Base-by-base conservation (phyloP, 2,888 invertebrate genomes). In the Sinelater perroti region DNA sequence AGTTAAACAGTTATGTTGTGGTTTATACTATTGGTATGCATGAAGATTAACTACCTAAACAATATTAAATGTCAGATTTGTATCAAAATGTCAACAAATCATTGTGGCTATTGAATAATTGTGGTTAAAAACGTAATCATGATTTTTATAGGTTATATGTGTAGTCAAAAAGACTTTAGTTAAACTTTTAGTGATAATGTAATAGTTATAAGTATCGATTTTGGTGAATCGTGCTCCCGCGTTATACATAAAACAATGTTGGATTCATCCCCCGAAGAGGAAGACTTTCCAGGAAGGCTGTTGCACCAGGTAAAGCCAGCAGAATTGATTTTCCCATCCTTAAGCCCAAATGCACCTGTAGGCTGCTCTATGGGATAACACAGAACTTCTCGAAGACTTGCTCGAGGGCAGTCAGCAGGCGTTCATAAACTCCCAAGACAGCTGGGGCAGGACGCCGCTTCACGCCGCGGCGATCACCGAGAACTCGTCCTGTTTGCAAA, bases 361-460 rank as follows among this genome's bases (percentile, higher is more conserved):
- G 87, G 92, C 93, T 8, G 92, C 93, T 0, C 76, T 93, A 10
- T 94, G 94, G 93, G 93, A 93, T 76, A 94, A 94, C 72, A 85
- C 89, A 11, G 93, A 94, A 72, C 81, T 95, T 1, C 79, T 94
- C n/a, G 86, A 87, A 70, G 93, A 93, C 77, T 80, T 95, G 18
- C 71, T 94, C 4, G 82, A 85, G 33, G 91, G 91, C 0, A 87
- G 89, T 47, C 80, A 85, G 63, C 83, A 84, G 60, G 67, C 70
- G 16, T 82, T 75, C 75, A 82, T 89, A 31, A 86, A 91, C 73
- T 88, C 88, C 18, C 84, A 85, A 35, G 93, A 93, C 74, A 83
- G 85, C 1, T 87, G 87, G 83, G 88, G 87, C 0, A 81, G 92
- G 30, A 89, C 88, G 0, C 89, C 93, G 0, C 78, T 93, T 14